Conservation (phyloP, 2,888 invertebrate genomes). For the Anarsia innoxiella region DNA sequence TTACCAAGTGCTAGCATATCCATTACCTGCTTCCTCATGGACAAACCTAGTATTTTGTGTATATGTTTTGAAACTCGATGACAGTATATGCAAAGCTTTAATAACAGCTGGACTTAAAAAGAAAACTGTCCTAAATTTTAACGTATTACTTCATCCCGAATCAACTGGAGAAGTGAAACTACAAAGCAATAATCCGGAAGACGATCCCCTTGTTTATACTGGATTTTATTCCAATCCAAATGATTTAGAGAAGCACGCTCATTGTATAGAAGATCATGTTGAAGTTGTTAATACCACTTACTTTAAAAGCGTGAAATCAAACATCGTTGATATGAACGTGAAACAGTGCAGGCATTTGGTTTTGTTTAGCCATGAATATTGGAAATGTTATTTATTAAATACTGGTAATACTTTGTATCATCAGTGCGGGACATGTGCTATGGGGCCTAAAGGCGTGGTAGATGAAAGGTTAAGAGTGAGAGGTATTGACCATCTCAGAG, state of each 20-base stretch:
- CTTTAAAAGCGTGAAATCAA: slow-evolving; percentile 21
- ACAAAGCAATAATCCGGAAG: slow-evolving; percentile 31
- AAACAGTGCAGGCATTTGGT: slow-evolving; percentile 43
- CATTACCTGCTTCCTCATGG: slow-evolving; percentile 25
- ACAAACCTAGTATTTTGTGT: slow-evolving; percentile 28
- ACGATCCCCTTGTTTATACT: slow-evolving; percentile 29
- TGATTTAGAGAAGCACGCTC: slow-evolving; percentile 30
- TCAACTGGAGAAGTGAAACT: slow-evolving; percentile 37
- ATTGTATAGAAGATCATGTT: slow-evolving; percentile 24
- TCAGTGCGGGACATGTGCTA: slow-evolving; percentile 39
- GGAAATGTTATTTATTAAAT: slow-evolving; percentile 35
- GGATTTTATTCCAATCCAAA: slow-evolving; percentile 30
- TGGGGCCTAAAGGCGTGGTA: slow-evolving; percentile 40
- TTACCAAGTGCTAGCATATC: slow-evolving; percentile 34
- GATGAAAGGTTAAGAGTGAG: slow-evolving; percentile 51
- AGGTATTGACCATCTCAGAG: slow-evolving; percentile 71
- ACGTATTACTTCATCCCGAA: no score
- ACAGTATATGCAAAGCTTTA: slow-evolving; percentile 26
- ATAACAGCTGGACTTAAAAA: no score
- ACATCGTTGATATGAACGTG: slow-evolving; percentile 51
- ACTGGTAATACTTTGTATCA: slow-evolving; percentile 78
- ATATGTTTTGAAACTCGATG: slow-evolving; percentile 26
- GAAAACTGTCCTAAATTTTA: no score
- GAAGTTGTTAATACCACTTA: slow-evolving; percentile 24
- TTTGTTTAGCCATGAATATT: slow-evolving; percentile 32